Evolutionary conservation across 2,888 invertebrate species (phyloP).

Genomic region (Phorcus lineatus): DNA sequence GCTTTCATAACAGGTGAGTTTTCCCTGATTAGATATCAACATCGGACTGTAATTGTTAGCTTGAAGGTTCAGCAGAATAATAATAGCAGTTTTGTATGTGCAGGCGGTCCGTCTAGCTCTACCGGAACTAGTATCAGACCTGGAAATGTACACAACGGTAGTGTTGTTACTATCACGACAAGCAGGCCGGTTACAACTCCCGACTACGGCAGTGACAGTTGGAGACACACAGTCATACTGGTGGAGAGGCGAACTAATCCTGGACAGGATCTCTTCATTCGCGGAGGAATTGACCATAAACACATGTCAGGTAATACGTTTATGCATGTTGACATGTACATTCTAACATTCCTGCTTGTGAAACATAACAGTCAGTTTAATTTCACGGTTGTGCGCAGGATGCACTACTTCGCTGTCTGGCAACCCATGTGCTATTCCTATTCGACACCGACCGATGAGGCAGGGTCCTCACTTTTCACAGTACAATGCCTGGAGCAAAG

Average conservation of each 20-base stretch:
- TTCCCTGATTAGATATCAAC: background rate
- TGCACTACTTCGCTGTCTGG: background rate
- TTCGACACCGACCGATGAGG: conserved; percentile 36
- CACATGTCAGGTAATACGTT: conserved; percentile 53
- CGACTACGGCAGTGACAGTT: conserved; percentile 28
- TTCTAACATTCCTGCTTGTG: too few relatives aligned
- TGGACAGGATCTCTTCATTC: conserved; percentile 76
- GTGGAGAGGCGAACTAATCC: conserved; percentile 68
- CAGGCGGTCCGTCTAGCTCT: background rate
- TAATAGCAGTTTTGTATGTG: background rate
- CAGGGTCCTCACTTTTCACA: conserved; percentile 37
- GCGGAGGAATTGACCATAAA: conserved; percentile 73
- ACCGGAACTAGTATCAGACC: background rate
- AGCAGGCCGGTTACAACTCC: background rate
- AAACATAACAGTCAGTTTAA: too few relatives aligned
- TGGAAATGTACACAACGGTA: background rate
- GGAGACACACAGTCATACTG: conserved; percentile 73
- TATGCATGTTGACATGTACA: too few relatives aligned
- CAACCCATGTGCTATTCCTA: conserved; percentile 58
- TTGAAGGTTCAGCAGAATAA: background rate
- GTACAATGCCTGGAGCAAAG: conserved; percentile 60
- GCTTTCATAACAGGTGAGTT: conserved; percentile 66
- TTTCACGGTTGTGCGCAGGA: conserved; percentile 27
- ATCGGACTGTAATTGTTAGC: background rate
- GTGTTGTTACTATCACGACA: background rate